Base-by-base conservation (phyloP, 37 sponge, comb jelly and placozoan species). In the Geodia barretti region DNA sequence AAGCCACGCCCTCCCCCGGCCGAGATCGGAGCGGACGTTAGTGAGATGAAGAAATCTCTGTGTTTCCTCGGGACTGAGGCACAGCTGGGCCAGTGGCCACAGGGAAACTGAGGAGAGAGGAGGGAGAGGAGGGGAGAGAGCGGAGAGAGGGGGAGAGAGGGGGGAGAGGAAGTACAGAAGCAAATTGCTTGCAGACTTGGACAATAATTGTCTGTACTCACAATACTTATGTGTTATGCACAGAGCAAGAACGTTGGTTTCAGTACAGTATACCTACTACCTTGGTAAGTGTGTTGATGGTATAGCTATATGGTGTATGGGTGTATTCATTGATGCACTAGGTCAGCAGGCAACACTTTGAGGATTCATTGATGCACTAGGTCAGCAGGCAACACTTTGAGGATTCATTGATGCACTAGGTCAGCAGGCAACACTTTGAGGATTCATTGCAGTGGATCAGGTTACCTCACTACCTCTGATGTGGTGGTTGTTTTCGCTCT, bases 1-100 rank as follows among this genome's bases (percentile, higher is more conserved):
- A 32, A 97, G 85, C 97, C 97, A 97, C 11, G 92, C 97, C 38
- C 96, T 64, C 3, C 96, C 95, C 26, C 79, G 62, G 0, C 89
- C 86, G 23, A 92, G 28, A 23, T 92, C 81, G 19, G 84, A 68
- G 2, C 11, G 77, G 70, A 87, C 76, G 24, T 78, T 32, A 23
- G 41, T n/a, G 2, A 86, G 60, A n/a, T 41, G 39, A 26, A 25
- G 38, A 31, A 85, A 81, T 24, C 85, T 65, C 59, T 77, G 72
- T 31, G 63, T 31, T 30, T 90, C 91, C 60, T 85, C 82, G 34
- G 41, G 34, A 59, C 86, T 86, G 28, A 86, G 59, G 29, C 70
- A 75, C 25, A 82, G 80, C 41, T 80, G 71, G 41, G 82, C 80
- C 0, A 84, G 72, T 4, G 81, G 43, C 90, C 90, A 89, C 26